Conservation (phyloP, 2,888 invertebrate species). For the Acleris literana region DNA sequence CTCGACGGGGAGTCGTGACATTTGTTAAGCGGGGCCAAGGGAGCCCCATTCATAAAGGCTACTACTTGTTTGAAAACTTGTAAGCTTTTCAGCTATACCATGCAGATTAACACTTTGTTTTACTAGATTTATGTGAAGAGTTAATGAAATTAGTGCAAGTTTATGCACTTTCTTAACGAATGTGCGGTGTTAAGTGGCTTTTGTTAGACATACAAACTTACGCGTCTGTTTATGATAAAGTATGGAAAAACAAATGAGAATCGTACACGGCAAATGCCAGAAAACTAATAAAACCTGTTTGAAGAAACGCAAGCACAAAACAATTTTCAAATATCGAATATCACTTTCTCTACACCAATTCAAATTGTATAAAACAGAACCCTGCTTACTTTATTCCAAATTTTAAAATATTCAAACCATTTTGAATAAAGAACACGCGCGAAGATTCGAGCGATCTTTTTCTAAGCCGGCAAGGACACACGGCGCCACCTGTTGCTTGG, state of each 20-base stretch:
- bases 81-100: constrained; percentile 54
- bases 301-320: not conserved
- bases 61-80: constrained; percentile 62
- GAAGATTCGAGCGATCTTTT: constrained; percentile 48
- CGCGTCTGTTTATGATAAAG: no score
- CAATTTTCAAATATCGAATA: not conserved
- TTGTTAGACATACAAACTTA: no score
- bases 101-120: constrained; percentile 38
- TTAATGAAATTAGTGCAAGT: constrained; percentile 34
- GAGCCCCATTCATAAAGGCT: constrained; percentile 78
- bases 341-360: not conserved
- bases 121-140: constrained; percentile 32
- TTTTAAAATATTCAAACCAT: not conserved
- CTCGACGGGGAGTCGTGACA: constrained; percentile 79
- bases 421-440: constrained; percentile 3
- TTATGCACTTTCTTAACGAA: constrained; percentile 10
- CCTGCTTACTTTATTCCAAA: not conserved
- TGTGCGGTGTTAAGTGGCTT: constrained; percentile 10
- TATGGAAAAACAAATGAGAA: not conserved
- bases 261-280: not conserved
- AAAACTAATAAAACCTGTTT: not conserved
- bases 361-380: no score
- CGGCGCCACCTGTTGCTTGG: constrained; percentile 80
- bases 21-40: constrained; percentile 79
- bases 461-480: constrained; percentile 78